phyloP scores from a whole-genome alignment of 2,113 vertebrate species.

The Misgurnus mizolepis region DNA sequence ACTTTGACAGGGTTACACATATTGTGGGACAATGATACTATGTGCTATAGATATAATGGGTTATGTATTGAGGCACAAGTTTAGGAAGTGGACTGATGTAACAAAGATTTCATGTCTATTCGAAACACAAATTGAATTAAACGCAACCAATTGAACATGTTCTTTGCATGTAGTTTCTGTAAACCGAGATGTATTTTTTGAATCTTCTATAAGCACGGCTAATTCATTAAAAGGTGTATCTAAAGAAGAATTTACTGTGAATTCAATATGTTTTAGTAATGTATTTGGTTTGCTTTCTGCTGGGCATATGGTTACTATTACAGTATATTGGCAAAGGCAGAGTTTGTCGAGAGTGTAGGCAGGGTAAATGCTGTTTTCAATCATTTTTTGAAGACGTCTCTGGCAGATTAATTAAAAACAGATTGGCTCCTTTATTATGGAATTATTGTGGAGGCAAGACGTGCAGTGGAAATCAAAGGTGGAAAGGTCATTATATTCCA shows the following conservation, averaged over 20 bases:
- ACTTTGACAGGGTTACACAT: neutral
- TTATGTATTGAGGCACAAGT: neutral
- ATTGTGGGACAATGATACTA: neutral
- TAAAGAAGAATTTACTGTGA: slow-evolving; percentile 52
- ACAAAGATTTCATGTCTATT: too few relatives aligned
- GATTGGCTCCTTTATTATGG: slow-evolving; percentile 18
- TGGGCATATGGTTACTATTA: slow-evolving; percentile 54
- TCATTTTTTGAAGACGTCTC: slow-evolving; percentile 32
- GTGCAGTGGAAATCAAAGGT: slow-evolving; percentile 31
- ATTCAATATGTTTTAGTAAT: slow-evolving; percentile 51
- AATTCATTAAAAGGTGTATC: slow-evolving; percentile 50
- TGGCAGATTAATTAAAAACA: slow-evolving; percentile 32
- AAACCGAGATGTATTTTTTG: slow-evolving; percentile 40
- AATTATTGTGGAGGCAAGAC: slow-evolving; percentile 26
- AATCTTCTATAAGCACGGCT: slow-evolving; percentile 43
- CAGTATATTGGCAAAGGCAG: slow-evolving; percentile 24
- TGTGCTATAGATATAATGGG: too few relatives aligned
- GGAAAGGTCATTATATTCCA: slow-evolving; percentile 36
- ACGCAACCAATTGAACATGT: slow-evolving; percentile 37
- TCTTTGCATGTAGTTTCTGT: slow-evolving; percentile 1
- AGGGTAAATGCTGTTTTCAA: slow-evolving; percentile 40
- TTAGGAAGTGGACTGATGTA: neutral
- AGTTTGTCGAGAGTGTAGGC: slow-evolving; percentile 24
- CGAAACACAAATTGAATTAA: neutral
- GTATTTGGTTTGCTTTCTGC: slow-evolving; percentile 40